Evolutionary conservation across 2,113 vertebrate genomes (phyloP), one percentile per base, ranked within the genome.

Genomic region (Morone saxatilis): DNA sequence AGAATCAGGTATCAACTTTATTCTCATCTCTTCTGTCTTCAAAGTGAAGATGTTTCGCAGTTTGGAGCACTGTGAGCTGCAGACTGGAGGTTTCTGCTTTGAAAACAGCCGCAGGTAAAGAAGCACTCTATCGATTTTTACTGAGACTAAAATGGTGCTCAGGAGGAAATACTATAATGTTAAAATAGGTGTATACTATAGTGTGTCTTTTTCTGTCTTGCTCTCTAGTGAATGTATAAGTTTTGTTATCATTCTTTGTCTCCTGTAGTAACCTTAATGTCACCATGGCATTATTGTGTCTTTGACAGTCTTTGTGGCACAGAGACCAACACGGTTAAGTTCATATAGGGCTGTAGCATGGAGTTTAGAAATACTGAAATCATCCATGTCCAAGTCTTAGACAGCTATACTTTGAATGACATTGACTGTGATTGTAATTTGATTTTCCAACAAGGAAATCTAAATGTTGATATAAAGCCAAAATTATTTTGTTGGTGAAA

Each of bases 61-160:
- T 25, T 22, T 87, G 41, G 87, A 83, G 22, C 48, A 81, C 76
- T 56, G 7, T 12, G 66, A 88, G 12, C 43, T 16, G 8, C 74
- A 67, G 22, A 19, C 17, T 4, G 88, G 81, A 85, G 95, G 95
- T 0, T 96, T 96, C 85, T 90, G 83, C 78, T 96, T 96, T 38
- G 93, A 96, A 12, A 96, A 96, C 90, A 86, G 89, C 9, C 94
- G 90, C 88, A 95, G 95, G 95, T 95, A 83, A 92, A 69, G 4
- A 31, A 31, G 31, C 31, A 51, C 4, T 38, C 2, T 31, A 9
- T 69, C 9, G 50, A 0, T 0, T 16, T 7, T 7, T 40, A 4
- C 14, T 2, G 16, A 38, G 47, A 4, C 31, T 7, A n/a, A 19
- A 36, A 13, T 47, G 19, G 20, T 40, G n/a, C 5, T 20, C 19